Evolutionary conservation across 2,113 vertebrate genomes (phyloP).

Genomic region (Myodes glareolus): DNA sequence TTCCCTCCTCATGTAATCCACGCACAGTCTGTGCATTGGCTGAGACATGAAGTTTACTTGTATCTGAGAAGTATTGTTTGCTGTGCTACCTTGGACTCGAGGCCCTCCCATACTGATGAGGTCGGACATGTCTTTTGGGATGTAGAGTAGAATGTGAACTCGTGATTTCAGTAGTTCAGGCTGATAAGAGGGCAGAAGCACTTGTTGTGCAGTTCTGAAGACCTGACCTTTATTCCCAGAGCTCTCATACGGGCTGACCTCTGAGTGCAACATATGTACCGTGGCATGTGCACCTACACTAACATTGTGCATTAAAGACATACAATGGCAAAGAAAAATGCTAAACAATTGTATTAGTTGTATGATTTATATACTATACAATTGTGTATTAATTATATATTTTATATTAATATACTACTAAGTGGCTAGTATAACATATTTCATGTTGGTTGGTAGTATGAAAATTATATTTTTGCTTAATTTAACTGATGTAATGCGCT

Average conservation of each 20-base stretch:
- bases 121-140: neutral
- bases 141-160: neutral
- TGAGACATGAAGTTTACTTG: neutral
- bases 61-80: neutral
- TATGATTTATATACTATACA: too few relatives aligned
- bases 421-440: neutral
- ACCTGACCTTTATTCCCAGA: neutral
- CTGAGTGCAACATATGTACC: neutral
- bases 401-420: neutral
- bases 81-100: neutral
- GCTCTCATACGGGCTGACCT: neutral
- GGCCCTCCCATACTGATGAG: neutral
- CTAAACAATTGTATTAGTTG: neutral
- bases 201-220: neutral
- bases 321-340: neutral
- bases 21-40: neutral
- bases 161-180: neutral
- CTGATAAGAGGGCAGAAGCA: neutral
- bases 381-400: too few relatives aligned
- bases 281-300: neutral
- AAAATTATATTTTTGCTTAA: neutral
- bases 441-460: neutral
- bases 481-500: neutral
- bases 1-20: neutral
- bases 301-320: neutral